These are phyloP conservation scores for Ivindomyrus marchei DNA, from an alignment of 2,113 vertebrate species.

Conservation along the genomic window DNA sequence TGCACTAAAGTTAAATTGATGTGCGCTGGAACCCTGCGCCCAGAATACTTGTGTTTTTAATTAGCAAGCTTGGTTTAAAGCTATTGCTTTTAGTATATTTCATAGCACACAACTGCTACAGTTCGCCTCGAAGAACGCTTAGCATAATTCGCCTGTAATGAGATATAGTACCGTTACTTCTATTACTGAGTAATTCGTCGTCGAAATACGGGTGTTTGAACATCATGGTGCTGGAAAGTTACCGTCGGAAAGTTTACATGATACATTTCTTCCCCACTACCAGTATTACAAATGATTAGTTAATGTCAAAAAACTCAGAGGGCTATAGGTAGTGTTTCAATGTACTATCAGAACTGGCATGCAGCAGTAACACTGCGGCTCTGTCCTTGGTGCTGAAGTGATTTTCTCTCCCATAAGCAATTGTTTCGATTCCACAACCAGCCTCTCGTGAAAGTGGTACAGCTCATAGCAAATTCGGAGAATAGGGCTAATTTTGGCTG, in stretches of 20 bases:
- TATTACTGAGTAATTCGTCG: not conserved
- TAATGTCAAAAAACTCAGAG: not conserved
- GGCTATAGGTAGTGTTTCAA: not conserved
- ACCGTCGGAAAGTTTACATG: not conserved
- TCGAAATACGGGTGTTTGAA: not conserved
- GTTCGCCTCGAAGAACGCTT: not conserved
- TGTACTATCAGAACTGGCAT: not conserved
- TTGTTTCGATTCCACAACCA: not conserved
- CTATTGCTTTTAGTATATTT: not conserved
- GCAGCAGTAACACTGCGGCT: not conserved
- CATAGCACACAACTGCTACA: not conserved
- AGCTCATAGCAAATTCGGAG: not conserved
- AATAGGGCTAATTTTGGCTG: not conserved
- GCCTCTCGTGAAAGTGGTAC: not conserved
- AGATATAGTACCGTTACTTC: not conserved
- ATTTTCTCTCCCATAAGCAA: not conserved
- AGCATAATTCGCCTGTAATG: not conserved
- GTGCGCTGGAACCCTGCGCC: not conserved
- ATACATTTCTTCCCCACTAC: not conserved
- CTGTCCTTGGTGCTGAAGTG: constrained; percentile 69
- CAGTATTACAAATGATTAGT: not conserved
- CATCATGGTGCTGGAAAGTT: not conserved
- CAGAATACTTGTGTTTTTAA: not conserved
- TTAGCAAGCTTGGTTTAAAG: not conserved
- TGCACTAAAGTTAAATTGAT: not conserved